Percentiles rank a stretch among this genome's conserved stretches.
phyloP scores from a whole-genome alignment of 2,797 vertebrate species.

The Pseudocheirus occidentalis region DNA sequence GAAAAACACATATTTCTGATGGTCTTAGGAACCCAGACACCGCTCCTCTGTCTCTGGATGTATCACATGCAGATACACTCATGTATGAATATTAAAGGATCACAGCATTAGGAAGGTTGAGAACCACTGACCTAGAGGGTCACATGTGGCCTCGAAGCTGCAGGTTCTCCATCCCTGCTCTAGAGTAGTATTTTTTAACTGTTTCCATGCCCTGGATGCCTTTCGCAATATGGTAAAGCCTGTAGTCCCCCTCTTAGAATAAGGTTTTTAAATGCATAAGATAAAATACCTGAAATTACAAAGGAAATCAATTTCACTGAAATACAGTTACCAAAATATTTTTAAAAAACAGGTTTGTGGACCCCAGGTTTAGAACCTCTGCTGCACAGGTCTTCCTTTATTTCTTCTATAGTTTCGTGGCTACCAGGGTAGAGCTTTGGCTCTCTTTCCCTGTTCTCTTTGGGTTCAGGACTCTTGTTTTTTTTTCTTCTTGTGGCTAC shows the following conservation, averaged over 20 bases:
- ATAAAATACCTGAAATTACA: no score
- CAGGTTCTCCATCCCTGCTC: no score
- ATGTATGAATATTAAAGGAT: no score
- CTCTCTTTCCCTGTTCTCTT: background rate
- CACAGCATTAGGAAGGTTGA: no score
- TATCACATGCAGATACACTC: no score
- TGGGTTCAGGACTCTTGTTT: background rate
- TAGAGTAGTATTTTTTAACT: background rate
- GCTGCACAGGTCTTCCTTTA: background rate
- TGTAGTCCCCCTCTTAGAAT: background rate
- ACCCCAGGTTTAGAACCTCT: background rate
- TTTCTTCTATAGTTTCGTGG: background rate
- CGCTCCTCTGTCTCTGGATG: no score
- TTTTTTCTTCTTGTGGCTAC: background rate
- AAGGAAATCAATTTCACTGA: background rate
- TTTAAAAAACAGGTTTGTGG: background rate
- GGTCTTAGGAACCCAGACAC: no score
- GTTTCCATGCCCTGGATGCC: background rate
- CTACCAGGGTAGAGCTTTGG: background rate
- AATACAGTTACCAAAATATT: background rate
- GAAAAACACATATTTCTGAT: no score
- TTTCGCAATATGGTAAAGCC: background rate
- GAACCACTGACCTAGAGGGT: no score
- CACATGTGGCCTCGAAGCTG: no score
- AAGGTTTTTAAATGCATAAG: no score